Conservation (phyloP, 2,797 vertebrate species). For the Platyrinchus mystaceus region DNA sequence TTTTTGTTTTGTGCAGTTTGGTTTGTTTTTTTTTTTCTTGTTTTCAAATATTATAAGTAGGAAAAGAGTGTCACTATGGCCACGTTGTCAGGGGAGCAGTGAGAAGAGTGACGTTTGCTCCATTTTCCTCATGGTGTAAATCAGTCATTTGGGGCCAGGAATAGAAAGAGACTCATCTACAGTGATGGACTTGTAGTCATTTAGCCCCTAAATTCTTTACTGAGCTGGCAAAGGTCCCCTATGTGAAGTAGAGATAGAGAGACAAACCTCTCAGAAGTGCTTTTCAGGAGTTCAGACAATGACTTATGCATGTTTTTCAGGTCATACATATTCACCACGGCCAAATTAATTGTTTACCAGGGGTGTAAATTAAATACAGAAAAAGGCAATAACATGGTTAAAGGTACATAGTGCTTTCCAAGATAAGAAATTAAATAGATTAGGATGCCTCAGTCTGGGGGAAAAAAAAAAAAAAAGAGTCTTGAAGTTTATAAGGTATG, state of each 20-base stretch:
- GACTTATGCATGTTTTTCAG: neutral
- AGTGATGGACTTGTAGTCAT: neutral
- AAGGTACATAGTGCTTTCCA: neutral
- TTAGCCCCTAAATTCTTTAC: neutral
- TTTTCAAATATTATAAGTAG: neutral
- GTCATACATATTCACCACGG: neutral
- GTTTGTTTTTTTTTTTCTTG: neutral
- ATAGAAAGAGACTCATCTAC: neutral
- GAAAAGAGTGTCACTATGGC: neutral
- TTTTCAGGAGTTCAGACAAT: neutral
- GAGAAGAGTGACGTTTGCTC: neutral
- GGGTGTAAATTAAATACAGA: neutral
- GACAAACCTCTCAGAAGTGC: neutral
- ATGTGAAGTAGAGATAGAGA: neutral
- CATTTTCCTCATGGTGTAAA: neutral
- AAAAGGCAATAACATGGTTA: neutral
- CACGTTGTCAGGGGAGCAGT: neutral
- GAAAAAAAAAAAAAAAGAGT: neutral
- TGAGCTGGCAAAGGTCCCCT: neutral
- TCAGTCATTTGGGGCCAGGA: neutral
- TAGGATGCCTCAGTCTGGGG: neutral
- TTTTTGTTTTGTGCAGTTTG: neutral
- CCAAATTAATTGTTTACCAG: neutral
- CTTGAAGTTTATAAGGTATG: neutral
- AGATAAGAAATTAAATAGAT: neutral